Conservation (phyloP, 2,113 vertebrate species). For the Naja naja region DNA sequence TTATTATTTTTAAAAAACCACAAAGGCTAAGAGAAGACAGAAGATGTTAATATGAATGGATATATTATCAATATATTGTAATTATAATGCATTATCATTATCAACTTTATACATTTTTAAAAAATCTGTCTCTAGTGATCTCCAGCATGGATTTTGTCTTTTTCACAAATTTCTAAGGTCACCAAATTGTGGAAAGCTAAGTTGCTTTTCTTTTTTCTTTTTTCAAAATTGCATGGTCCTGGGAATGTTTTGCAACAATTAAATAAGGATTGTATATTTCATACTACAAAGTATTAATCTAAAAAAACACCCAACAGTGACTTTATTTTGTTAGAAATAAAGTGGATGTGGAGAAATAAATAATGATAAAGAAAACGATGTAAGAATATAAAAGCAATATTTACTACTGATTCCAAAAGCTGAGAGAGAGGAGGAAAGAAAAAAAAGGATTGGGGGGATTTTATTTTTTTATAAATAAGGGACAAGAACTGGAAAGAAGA, state of each 20-base stretch:
- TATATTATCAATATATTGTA: background rate
- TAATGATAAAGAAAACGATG: constrained; percentile 1
- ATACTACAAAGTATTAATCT: background rate
- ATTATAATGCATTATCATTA: too few relatives aligned
- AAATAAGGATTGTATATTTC: background rate
- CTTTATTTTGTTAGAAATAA: background rate
- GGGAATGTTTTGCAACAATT: background rate
- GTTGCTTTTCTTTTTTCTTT: background rate
- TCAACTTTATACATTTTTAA: background rate
- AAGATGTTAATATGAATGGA: background rate
- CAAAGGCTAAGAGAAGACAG: background rate
- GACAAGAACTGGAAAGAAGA: constrained; percentile 4
- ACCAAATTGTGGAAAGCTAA: background rate
- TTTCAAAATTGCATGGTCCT: background rate
- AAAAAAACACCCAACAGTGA: background rate
- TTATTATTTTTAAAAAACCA: background rate
- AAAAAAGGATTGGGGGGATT: background rate
- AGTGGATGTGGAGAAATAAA: background rate
- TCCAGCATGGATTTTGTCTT: background rate
- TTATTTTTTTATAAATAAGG: constrained; percentile 6
- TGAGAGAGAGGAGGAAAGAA: constrained; percentile 18
- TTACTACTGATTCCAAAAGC: background rate
- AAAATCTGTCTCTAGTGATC: background rate
- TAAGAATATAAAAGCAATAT: constrained; percentile 13
- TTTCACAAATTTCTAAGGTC: background rate